Evolutionary conservation across 2,888 invertebrate genomes (phyloP).

Genomic region (Proisotoma minuta): DNA sequence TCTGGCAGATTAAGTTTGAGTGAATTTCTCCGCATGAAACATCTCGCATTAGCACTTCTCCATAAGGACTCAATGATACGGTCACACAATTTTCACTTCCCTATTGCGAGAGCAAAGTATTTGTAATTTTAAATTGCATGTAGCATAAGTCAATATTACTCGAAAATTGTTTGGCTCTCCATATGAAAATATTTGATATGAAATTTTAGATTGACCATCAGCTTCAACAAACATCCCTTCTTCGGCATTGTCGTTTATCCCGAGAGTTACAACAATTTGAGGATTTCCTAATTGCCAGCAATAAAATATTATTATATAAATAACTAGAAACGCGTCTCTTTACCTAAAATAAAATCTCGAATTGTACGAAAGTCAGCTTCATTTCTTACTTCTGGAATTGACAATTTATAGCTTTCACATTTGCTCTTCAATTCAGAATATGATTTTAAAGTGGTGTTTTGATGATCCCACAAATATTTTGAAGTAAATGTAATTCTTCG

Average conservation of each 20-base stretch:
- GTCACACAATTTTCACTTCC: neutral
- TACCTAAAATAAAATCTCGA: neutral
- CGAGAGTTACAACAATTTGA: neutral
- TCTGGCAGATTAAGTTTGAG: neutral
- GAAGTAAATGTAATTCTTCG: neutral
- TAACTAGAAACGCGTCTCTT: too few relatives aligned
- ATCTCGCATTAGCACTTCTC: neutral
- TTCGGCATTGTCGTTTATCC: neutral
- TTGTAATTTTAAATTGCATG: neutral
- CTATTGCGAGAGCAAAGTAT: too few relatives aligned
- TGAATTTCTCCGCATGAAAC: neutral
- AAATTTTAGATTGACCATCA: neutral
- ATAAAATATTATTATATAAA: neutral
- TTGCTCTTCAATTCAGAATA: neutral
- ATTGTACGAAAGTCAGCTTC: constrained; percentile 2
- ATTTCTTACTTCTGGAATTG: neutral
- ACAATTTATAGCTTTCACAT: neutral
- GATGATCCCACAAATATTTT: neutral
- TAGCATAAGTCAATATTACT: neutral
- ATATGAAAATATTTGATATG: neutral
- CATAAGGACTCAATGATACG: neutral
- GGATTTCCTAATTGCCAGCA: neutral
- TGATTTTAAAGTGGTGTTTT: neutral
- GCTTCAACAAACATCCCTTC: constrained; percentile 1
- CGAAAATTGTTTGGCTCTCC: neutral